Evolutionary conservation across 2,888 invertebrate genomes (phyloP), one percentile per base, ranked within the genome.

Genomic region (Folsomia candida): DNA sequence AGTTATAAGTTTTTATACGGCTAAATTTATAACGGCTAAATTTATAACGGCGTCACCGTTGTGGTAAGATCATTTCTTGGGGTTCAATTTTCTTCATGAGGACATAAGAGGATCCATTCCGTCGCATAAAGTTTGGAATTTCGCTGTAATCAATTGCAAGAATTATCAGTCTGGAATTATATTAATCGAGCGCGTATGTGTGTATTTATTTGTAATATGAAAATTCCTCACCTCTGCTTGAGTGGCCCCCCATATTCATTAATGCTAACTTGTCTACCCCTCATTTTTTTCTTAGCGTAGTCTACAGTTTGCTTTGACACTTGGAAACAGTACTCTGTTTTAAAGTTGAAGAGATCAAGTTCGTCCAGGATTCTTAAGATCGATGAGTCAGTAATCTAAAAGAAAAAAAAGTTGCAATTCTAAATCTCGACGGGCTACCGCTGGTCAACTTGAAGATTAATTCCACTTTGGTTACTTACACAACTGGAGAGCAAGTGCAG

Each of bases 101-200:
- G 6, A 37, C 37, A 37, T 9, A 37, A 37, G 14, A 4, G 4
- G 37, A 6, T 20, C 59, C 59, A 25, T 59, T 59, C 24, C 76
- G 62, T 62, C 74, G 37, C 74, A 76, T 72, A 57, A 76, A 74
- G 28, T 74, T 76, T 11, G 76, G 76, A 24, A 76, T 74, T 62
- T 76, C 72, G 58, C 70, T 37, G 37, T 37, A 37, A 37, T n/a
- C n/a, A 37, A 37, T 37, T 68, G 51, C 4, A 37, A 37, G 14
- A 37, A 37, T n/a, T n/a, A n/a, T n/a, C n/a, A n/a, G n/a, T n/a
- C n/a, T n/a, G n/a, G n/a, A n/a, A n/a, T n/a, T n/a, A n/a, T n/a
- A n/a, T n/a, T n/a, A n/a, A n/a, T n/a, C n/a, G n/a, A n/a, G n/a
- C n/a, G n/a, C n/a, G n/a, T n/a, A n/a, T n/a, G n/a, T n/a, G n/a